phyloP scores from a whole-genome alignment of 2,113 vertebrate genomes.

The Channa argus region DNA sequence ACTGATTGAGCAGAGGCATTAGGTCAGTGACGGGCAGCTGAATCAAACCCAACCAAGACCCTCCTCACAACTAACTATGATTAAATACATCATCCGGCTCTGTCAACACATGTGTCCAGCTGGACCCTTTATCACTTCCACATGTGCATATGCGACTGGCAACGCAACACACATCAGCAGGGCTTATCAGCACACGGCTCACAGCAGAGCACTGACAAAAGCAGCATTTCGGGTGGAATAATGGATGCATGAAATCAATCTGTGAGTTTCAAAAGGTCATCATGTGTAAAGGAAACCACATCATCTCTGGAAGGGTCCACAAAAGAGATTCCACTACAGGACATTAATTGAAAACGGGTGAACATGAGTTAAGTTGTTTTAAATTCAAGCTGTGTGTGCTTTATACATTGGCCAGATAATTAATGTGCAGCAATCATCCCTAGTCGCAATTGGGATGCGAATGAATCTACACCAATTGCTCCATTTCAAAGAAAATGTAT shows the following conservation, averaged over 20 bases:
- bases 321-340: constrained; percentile 61
- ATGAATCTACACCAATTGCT: constrained; percentile 71
- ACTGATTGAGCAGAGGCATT: constrained; percentile 80
- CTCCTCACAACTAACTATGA: constrained; percentile 73
- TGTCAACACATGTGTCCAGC: constrained; percentile 79
- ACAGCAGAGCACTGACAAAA: constrained; percentile 64
- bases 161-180: constrained; percentile 54
- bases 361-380: constrained; percentile 67
- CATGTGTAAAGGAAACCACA: constrained; percentile 66
- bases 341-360: constrained; percentile 71
- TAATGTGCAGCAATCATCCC: constrained; percentile 68
- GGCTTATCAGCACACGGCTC: constrained; percentile 70
- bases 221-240: constrained; percentile 63
- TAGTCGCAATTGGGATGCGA: constrained; percentile 60
- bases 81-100: constrained; percentile 76
- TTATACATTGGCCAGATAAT: constrained; percentile 71
- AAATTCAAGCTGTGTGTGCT: constrained; percentile 68
- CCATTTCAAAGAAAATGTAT: constrained; percentile 73
- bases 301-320: constrained; percentile 48
- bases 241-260: constrained; percentile 79
- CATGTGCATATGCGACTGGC: constrained; percentile 63
- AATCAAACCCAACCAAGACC: constrained; percentile 72
- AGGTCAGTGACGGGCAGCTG: constrained; percentile 78
- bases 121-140: constrained; percentile 76
- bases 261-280: constrained; percentile 75